Conservation (phyloP, 2,113 vertebrate species). For the Thamnophis sirtalis region DNA sequence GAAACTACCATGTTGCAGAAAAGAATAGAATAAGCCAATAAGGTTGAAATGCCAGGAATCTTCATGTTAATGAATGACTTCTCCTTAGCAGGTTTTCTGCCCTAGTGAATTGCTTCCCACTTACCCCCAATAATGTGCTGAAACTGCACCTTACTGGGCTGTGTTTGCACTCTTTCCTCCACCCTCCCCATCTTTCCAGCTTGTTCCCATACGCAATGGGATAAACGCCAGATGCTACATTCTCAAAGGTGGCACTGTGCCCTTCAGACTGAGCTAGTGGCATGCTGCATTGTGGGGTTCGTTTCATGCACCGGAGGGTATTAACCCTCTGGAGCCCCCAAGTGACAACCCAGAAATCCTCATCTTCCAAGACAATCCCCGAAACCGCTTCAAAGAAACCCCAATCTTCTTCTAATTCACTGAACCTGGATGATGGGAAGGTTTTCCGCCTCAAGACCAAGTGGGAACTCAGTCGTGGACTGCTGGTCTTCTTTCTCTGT, state of each 20-base stretch:
- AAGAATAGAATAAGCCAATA: neutral
- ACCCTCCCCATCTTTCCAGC: neutral
- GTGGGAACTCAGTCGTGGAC: constrained; percentile 70
- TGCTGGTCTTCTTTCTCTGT: constrained; percentile 72
- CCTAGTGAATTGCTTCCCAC: neutral
- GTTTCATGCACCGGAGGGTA: neutral
- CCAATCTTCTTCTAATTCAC: neutral
- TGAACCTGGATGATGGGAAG: constrained; percentile 70
- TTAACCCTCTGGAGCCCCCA: neutral
- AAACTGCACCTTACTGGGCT: neutral
- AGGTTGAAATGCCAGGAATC: neutral
- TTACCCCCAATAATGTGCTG: neutral
- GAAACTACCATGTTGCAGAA: neutral
- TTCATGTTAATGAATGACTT: constrained; percentile 22
- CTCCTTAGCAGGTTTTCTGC: constrained; percentile 2
- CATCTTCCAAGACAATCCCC: neutral
- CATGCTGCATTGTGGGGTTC: neutral
- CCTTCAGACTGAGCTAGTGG: neutral
- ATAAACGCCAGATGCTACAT: neutral
- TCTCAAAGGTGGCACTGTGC: neutral
- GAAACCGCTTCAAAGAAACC: neutral
- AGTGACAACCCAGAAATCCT: neutral
- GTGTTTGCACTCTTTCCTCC: neutral
- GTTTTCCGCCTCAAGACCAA: constrained; percentile 73
- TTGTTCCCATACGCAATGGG: neutral